Base-by-base conservation (phyloP, 2,888 invertebrate species). In the Amphimallon solstitiale region DNA sequence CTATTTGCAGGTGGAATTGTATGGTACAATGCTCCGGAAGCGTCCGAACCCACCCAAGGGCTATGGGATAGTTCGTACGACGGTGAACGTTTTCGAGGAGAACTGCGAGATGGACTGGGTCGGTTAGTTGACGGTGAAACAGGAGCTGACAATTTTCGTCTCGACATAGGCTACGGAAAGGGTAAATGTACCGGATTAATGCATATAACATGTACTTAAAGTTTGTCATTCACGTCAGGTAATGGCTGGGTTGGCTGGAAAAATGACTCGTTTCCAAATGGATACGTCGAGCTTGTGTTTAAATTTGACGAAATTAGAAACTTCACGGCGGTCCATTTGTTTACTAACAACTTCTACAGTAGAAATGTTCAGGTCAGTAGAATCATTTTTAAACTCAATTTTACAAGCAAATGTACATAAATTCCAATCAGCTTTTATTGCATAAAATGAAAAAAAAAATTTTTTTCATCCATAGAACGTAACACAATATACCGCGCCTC, bases 201-300 rank as follows among this genome's bases (percentile, higher is more conserved):
- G 64, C 59, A 59, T 48, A 65, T 65, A 65, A 38, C 64, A 56
- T 65, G 64, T 65, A 65, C 48, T 29, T 29, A 5, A 59, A 59
- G 43, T 43, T 59, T 29, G 43, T 59, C 43, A 43, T 34, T 59
- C 45, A 43, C 67, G 67, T 17, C 80, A 87, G 90, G 89, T 64
- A 88, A 89, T 72, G 90, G 90, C 67, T 92, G 92, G 92, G 85
- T 92, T 4, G 91, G 90, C 5, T 92, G 92, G 92, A 86, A 85
- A 79, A 87, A 88, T 70, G 87, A 88, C 70, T 83, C 83, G 1
- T 83, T 85, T 64, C 79, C 82, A 10, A 79, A 82, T 68, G 82
- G 84, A 68, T 88, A 84, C 74, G 84, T 92, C 19, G 89, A 90
- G 76, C 83, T 92, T 29, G 77, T 87, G 12, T 92, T 92, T 80